A percentile compares a stretch with the other conserved stretches of the same genome.
Conservation (phyloP, 2,888 invertebrate species). For the Cataglyphis livida region DNA sequence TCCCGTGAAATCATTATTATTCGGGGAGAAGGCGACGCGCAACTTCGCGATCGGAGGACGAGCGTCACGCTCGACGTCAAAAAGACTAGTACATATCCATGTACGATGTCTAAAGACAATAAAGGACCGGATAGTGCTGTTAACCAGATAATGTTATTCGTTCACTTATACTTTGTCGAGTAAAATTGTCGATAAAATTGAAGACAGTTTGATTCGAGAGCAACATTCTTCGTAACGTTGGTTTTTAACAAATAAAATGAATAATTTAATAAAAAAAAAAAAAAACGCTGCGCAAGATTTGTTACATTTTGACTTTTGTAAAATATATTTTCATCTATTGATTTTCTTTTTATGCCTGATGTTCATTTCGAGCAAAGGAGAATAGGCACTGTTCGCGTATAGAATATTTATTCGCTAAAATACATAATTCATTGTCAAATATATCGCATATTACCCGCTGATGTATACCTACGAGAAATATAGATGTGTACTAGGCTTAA, state of each 20-base stretch:
- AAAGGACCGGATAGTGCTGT: neutral
- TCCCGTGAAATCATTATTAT: constrained; percentile 74
- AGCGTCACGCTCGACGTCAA: constrained; percentile 61
- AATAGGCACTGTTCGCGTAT: neutral
- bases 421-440: neutral
- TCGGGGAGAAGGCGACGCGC: constrained; percentile 58
- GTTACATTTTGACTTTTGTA: neutral
- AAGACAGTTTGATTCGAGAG: neutral
- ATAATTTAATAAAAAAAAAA: neutral
- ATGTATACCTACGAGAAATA: neutral
- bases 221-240: no score
- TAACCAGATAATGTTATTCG: neutral
- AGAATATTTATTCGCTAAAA: neutral
- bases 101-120: neutral
- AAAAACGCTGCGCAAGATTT: neutral
- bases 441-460: neutral
- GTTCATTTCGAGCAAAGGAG: neutral
- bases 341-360: neutral
- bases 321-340: neutral
- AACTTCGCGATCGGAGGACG: constrained; percentile 62
- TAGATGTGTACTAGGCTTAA: constrained; percentile 7
- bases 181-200: neutral
- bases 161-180: neutral
- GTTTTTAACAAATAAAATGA: neutral
- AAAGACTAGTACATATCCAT: neutral